Base-by-base conservation (phyloP, 2,888 invertebrate species). In the Sphaeridia pumilis region DNA sequence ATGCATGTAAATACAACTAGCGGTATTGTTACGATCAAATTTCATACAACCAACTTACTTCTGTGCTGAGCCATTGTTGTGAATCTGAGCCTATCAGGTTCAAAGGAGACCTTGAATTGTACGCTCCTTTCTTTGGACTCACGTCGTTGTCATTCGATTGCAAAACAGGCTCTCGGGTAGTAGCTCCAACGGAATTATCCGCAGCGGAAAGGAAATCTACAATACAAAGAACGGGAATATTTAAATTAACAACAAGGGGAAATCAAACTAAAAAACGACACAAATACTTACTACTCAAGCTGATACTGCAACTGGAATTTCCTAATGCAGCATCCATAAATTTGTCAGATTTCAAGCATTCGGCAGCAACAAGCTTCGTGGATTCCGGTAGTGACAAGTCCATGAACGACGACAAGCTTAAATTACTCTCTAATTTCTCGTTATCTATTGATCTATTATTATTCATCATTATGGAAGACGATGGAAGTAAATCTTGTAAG, bases 371-470 rank as follows among this genome's bases (percentile, higher is more conserved):
- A 22, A 58, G 51, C 21, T 57, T 46, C 1, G 59, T 60, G 2
- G 64, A 64, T 44, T 64, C 64, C 3, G 65, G 65, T 7, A 65
- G 42, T 4, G 65, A 63, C 31, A 65, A 58, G 43, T 65, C 65
- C 61, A 65, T 61, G 50, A 65, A 65, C 1, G 65, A 63, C 2
- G 63, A 63, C 31, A 65, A 35, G 10, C 61, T 62, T 22, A 65
- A 51, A 36, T 55, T 60, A 41, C 59, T 60, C 10, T 61, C 59
- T 5, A 31, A 24, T 25, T 46, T 46, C 25, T 54, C 54, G n/a
- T n/a, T n/a, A n/a, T n/a, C n/a, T n/a, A n/a, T n/a, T n/a, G n/a
- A n/a, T n/a, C n/a, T n/a, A n/a, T n/a, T n/a, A n/a, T n/a, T n/a
- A n/a, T n/a, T n/a, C 22, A 44, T 20, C 24, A 31, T 47, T n/a